These are phyloP conservation scores for Prunella strophiata DNA, from an alignment of 2,797 vertebrate genomes.

Conservation along the genomic window DNA sequence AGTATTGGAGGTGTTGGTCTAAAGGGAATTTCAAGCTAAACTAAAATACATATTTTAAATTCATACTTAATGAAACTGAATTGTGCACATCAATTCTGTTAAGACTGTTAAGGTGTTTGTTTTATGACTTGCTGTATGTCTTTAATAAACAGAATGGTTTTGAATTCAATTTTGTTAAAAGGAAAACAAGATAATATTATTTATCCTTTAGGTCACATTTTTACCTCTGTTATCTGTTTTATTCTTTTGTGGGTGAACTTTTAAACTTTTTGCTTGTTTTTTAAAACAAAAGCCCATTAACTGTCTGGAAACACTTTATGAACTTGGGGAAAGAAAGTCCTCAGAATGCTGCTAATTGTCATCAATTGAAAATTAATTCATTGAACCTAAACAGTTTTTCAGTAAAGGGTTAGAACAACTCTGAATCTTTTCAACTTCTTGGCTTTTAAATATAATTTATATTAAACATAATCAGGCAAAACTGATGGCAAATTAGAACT, in stretches of 20 bases:
- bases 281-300: neutral
- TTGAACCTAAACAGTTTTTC: neutral
- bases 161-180: constrained; percentile 49
- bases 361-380: neutral
- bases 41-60: constrained; percentile 60
- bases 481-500: neutral
- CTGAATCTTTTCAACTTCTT: neutral
- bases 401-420: neutral
- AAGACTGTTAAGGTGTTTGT: constrained; percentile 49
- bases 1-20: constrained; percentile 58
- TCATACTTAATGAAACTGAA: constrained; percentile 60
- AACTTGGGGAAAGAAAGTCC: neutral
- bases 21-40: constrained; percentile 63
- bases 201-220: constrained; percentile 24
- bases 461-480: neutral
- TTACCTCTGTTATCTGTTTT: constrained; percentile 35
- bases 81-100: constrained; percentile 59
- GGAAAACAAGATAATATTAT: neutral
- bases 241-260: constrained; percentile 17
- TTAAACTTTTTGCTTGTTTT: constrained; percentile 26
- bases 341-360: neutral
- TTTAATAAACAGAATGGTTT: constrained; percentile 68
- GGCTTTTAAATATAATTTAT: neutral
- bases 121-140: constrained; percentile 49
- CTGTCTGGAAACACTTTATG: neutral